A percentile compares a stretch with the other conserved stretches of the same genome.
These are phyloP conservation scores for Drosophila neocordata DNA, from an alignment of 1,140 invertebrate species.

Conservation along the genomic window DNA sequence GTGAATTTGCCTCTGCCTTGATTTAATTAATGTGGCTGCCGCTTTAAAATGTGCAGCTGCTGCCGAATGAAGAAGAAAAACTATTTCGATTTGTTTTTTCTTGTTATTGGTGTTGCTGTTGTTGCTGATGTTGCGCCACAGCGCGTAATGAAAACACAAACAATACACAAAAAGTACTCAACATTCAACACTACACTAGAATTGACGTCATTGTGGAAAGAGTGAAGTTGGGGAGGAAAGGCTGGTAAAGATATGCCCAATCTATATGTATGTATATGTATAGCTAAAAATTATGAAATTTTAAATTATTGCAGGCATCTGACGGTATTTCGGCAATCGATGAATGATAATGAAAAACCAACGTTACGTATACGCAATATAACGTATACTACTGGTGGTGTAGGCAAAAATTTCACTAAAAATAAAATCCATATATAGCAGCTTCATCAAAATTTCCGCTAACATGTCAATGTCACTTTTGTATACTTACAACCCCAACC, in stretches of 20 bases:
- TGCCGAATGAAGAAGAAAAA: constrained; percentile 43
- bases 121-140: constrained; percentile 48
- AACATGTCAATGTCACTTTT: too few species aligned
- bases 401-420: too few species aligned
- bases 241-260: neutral
- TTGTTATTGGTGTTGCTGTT: constrained; percentile 31
- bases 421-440: too few species aligned
- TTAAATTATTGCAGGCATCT: constrained; percentile 31
- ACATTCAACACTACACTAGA: constrained; percentile 38
- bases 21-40: constrained; percentile 67
- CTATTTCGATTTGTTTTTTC: constrained; percentile 69
- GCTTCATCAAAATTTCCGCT: too few species aligned
- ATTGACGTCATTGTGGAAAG: constrained; percentile 43
- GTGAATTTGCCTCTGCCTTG: constrained; percentile 21
- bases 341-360: neutral
- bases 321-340: constrained; percentile 5
- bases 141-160: constrained; percentile 56
- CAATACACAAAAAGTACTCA: constrained; percentile 30
- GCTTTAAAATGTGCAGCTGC: constrained; percentile 59
- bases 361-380: constrained; percentile 2
- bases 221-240: neutral
- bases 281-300: constrained; percentile 25
- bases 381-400: too few species aligned
- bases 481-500: too few species aligned
- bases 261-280: neutral